phyloP scores from a whole-genome alignment of 1,140 invertebrate species.

The Galendromus occidentalis region DNA sequence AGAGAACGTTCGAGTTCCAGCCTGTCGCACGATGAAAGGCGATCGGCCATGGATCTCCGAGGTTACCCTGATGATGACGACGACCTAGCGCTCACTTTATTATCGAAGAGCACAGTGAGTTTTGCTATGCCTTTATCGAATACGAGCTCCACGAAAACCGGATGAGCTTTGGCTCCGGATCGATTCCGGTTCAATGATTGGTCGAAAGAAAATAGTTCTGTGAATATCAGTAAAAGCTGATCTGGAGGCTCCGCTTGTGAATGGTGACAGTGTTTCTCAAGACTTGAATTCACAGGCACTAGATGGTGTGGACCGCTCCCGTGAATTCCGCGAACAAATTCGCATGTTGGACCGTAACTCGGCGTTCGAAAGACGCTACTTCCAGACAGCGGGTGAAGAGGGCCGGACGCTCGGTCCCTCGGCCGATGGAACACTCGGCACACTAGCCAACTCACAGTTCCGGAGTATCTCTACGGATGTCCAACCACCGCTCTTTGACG shows the following conservation, averaged over 20 bases:
- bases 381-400: background rate
- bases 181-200: no score
- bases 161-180: no score
- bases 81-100: background rate
- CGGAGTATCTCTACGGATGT: no score
- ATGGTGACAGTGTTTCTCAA: no score
- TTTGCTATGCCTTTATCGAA: no score
- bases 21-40: constrained; percentile 1
- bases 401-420: background rate
- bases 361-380: background rate
- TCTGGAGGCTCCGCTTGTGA: no score
- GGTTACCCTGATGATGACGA: background rate
- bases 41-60: background rate
- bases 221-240: no score
- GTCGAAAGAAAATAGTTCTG: no score
- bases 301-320: background rate
- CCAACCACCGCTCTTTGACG: background rate
- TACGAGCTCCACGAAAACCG: no score
- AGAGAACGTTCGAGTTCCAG: background rate
- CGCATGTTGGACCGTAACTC: background rate
- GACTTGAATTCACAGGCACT: background rate
- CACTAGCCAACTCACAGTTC: no score
- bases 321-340: constrained; percentile 2
- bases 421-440: no score
- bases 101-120: background rate